A percentile compares a stretch with the other conserved stretches of the same genome.
Evolutionary conservation across 2,797 vertebrate species (phyloP).

Genomic region (Hyperoplus lanceolatus): DNA sequence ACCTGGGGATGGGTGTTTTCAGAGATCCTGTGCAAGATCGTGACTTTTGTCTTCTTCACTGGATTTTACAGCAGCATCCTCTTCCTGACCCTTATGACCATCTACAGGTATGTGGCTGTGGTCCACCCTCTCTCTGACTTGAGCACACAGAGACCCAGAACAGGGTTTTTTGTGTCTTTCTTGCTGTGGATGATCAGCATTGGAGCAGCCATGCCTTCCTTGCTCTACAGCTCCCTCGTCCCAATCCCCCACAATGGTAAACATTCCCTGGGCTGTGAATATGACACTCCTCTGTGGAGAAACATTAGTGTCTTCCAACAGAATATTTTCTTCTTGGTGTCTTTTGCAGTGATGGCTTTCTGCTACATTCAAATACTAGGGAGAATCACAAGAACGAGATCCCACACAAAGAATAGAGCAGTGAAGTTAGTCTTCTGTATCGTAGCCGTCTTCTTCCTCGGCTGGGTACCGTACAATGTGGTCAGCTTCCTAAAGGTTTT

Average conservation of each 20-base stretch:
- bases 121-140: conserved; percentile 87
- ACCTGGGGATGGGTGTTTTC: conserved; percentile 88
- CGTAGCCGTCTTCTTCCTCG: conserved; percentile 89
- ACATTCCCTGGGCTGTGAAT: conserved; percentile 73
- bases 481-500: conserved; percentile 86
- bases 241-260: rapidly evolving
- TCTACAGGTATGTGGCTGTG: conserved; percentile 90
- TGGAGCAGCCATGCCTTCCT: conserved; percentile 83
- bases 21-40: conserved; percentile 85
- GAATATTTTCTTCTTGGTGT: conserved; percentile 88
- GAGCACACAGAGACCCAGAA: conserved; percentile 61
- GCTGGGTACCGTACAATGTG: conserved; percentile 94
- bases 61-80: conserved; percentile 93
- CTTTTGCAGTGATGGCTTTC: conserved; percentile 87
- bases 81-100: conserved; percentile 91
- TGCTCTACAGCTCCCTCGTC: conserved; percentile 79
- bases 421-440: conserved; percentile 91
- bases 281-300: conserved; percentile 57
- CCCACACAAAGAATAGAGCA: conserved; percentile 87
- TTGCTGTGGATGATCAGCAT: conserved; percentile 87
- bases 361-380: conserved; percentile 89
- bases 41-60: conserved; percentile 87
- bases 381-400: conserved; percentile 83
- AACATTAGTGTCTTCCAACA: conserved; percentile 80
- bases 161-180: conserved; percentile 66